Evolutionary conservation across 1,140 invertebrate species (phyloP), one percentile per base, ranked within the genome.

Genomic region (Cydia fagiglandana): DNA sequence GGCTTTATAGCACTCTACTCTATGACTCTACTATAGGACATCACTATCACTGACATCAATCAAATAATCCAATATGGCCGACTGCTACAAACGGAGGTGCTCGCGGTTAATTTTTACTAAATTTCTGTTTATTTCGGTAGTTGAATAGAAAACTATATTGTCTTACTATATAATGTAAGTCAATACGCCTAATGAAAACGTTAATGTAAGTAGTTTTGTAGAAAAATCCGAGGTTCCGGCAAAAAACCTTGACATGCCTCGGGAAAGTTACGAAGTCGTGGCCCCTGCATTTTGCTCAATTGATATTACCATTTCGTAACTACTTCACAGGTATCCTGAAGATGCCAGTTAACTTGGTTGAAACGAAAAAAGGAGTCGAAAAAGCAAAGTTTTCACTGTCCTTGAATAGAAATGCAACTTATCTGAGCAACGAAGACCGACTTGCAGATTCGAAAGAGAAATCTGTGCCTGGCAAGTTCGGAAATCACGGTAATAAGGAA

Each of bases 341-440:
- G 91, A 93, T 93, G 92, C 91, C 89, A 90, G 86, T 92, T 88
- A 93, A 93, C 84, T 89, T 87, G 75, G 83, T 86, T 76, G 89
- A 90, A 91, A 89, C 82, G 74, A 93, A 90, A 88, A 90, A 91
- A 90, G 88, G 86, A 86, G 88, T 88, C 77, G 86, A 88, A 76
- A 93, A 88, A 88, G 74, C 85, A 76, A 92, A 86, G 88, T 88
- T 91, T 84, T 88, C 88, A 76, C 85, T 92, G 41, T 91, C 90
- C 77, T 80, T 93, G 78, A 91, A 88, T 50, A 92, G 81, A 85
- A 92, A 92, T 91, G 88, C 86, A 79, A 80, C 83, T 80, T 81
- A 80, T 85, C 80, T 90, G 79, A 90, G 77, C 81, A 84, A 85
- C 81, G 86, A 86, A 83, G 86, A 85, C 79, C 77, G 79, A 77